These are phyloP conservation scores for Cyphomyrus plagiostoma DNA, from an alignment of 2,113 vertebrate species.

Conservation along the genomic window DNA sequence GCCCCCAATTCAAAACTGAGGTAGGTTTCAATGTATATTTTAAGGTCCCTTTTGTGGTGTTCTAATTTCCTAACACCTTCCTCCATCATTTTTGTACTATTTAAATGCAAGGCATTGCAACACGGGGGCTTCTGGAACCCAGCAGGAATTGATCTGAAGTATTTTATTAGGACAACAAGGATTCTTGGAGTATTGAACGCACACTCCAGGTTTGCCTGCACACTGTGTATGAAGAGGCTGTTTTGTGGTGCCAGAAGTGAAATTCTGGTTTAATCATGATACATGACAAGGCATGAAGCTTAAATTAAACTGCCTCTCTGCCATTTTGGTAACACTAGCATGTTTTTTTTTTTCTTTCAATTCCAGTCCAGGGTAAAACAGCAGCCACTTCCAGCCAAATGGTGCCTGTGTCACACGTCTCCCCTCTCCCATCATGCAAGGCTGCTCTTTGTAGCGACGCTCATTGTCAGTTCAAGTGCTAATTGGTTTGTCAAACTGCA, in stretches of 20 bases:
- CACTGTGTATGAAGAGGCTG: not conserved
- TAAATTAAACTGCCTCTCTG: not conserved
- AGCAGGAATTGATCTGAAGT: not conserved
- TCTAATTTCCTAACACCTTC: not conserved
- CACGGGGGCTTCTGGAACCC: not conserved
- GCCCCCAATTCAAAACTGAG: not conserved
- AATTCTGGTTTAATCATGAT: not conserved
- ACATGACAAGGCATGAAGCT: not conserved
- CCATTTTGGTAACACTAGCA: not conserved
- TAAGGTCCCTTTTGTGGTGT: not conserved
- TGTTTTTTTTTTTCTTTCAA: not conserved
- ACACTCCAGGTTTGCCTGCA: not conserved
- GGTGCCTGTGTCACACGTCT: not conserved
- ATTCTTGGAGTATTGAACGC: not conserved
- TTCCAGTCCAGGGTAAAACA: not conserved
- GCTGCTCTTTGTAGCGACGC: not conserved
- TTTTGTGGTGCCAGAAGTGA: not conserved
- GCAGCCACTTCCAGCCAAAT: not conserved
- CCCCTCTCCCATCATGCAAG: not conserved
- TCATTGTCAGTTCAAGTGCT: not conserved
- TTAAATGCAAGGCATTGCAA: not conserved
- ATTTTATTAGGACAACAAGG: not conserved
- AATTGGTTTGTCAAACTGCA: not conserved
- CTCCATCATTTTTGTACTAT: not conserved
- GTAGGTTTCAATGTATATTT: not conserved